A percentile compares a stretch with the other conserved stretches of the same genome.
These are phyloP conservation scores for Merluccius polli DNA, from an alignment of 2,797 vertebrate genomes.

Conservation along the genomic window DNA sequence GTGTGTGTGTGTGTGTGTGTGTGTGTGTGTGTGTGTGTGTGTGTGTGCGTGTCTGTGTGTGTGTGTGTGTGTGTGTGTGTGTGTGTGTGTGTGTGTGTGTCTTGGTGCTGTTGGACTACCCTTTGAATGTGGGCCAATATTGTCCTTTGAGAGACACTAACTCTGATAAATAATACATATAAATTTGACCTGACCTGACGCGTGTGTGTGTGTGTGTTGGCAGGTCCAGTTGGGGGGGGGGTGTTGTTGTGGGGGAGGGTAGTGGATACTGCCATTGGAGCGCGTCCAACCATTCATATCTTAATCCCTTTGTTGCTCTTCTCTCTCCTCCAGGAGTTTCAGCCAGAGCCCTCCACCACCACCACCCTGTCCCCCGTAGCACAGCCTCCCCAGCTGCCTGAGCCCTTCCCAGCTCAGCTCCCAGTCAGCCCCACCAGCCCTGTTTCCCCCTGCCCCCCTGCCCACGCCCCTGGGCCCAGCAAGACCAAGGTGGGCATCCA, in stretches of 20 bases:
- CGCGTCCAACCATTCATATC: conserved; percentile 23
- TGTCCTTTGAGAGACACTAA: not conserved
- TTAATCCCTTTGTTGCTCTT: not conserved
- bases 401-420: conserved; percentile 35
- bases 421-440: conserved; percentile 44
- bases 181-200: conserved; percentile 2
- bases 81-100: conserved; percentile 7
- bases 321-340: conserved; percentile 59
- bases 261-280: not conserved
- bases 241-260: too few species aligned
- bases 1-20: not conserved
- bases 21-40: not conserved
- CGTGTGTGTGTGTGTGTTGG: not conserved
- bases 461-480: conserved; percentile 47
- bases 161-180: not conserved
- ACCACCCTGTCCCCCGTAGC: conserved; percentile 42
- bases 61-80: conserved; percentile 7
- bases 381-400: conserved; percentile 23
- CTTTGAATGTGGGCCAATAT: not conserved
- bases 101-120: not conserved
- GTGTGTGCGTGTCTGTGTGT: conserved; percentile 12
- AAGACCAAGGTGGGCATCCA: conserved; percentile 70
- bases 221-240: not conserved
- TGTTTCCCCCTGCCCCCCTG: conserved; percentile 39
- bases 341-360: conserved; percentile 46